Base-by-base conservation (phyloP, 2,797 vertebrate species). In the Salmo trutta region DNA sequence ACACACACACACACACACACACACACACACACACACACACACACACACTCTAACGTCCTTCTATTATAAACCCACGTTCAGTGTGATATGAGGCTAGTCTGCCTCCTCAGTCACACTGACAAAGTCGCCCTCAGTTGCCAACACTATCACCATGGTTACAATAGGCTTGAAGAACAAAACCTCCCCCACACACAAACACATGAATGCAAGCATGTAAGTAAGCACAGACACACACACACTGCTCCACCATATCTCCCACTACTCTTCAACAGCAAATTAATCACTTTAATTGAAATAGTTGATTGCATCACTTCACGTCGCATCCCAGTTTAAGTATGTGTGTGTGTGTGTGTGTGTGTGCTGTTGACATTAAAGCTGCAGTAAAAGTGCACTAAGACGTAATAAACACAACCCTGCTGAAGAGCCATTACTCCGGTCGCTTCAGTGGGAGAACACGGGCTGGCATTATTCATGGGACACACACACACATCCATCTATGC, bases 241-340 rank as follows among this genome's bases (percentile, higher is more conserved):
- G 4, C 41, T 77, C 21, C 4, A 5, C 52, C 27, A 21, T 41
- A 64, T 31, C 76, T n/a, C 73, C 70, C 51, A 54, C 52, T 19
- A 56, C 6, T 89, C 92, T 91, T 89, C 83, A 83, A 83, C 82
- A 80, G 83, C 79, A 56, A 88, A 90, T 91, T 88, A 91, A 91
- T 93, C 91, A 92, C 86, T 77, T 82, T 91, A 90, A 93, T 92
- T 92, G 90, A 91, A 92, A 92, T 86, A 83, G 86, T 91, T 92
- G 88, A 93, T 91, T 91, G 86, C 85, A 90, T 89, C 88, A 90
- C 88, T 92, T 88, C 82, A 88, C 80, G 78, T 81, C 82, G 86
- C 82, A 84, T 88, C 79, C 76, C n/a, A 17, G 81, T 89, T 89
- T 91, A 80, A 83, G 83, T 77, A 77, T 83, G 77, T 59, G 56